phyloP scores from a whole-genome alignment of 2,888 invertebrate genomes.

The Zygaena filipendulae region DNA sequence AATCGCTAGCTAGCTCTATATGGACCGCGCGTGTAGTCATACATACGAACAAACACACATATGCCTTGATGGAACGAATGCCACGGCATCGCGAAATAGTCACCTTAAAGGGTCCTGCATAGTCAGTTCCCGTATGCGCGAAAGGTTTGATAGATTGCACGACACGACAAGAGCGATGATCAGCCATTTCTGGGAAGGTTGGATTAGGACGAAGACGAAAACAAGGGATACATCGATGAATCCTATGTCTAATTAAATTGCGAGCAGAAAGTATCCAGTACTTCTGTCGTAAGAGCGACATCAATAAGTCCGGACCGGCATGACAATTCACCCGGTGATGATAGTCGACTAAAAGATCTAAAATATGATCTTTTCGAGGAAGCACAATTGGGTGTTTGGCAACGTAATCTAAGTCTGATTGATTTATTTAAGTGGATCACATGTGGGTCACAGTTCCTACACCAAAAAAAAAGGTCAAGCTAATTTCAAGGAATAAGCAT shows the following conservation, averaged over 20 bases:
- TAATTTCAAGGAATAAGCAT: too few relatives aligned
- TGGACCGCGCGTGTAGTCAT: conserved; percentile 17
- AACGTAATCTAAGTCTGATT: too few relatives aligned
- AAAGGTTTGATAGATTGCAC: conserved; percentile 9
- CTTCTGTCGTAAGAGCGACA: conserved; percentile 1
- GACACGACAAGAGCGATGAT: conserved; percentile 6
- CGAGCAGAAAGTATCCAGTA: conserved; percentile 5
- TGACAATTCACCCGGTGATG: conserved; percentile 2
- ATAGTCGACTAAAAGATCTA: conserved; percentile 3
- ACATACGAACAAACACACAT: conserved; percentile 20
- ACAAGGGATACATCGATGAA: conserved; percentile 1
- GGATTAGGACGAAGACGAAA: conserved; percentile 1
- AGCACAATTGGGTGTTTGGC: conserved; percentile 3
- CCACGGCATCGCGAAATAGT: conserved; percentile 6
- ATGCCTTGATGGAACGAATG: conserved; percentile 7
- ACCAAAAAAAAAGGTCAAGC: too few relatives aligned
- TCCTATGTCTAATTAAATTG: background rate
- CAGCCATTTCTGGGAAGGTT: conserved; percentile 9
- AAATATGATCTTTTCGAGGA: background rate
- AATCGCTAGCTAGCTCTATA: too few relatives aligned
- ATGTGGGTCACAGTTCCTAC: too few relatives aligned
- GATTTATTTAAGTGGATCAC: too few relatives aligned
- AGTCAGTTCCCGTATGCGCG: conserved; percentile 8
- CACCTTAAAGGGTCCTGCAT: conserved; percentile 4
- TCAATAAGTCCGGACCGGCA: background rate